Evolutionary conservation across 2,797 vertebrate species (phyloP).

Genomic region (Macrochelys suwanniensis): DNA sequence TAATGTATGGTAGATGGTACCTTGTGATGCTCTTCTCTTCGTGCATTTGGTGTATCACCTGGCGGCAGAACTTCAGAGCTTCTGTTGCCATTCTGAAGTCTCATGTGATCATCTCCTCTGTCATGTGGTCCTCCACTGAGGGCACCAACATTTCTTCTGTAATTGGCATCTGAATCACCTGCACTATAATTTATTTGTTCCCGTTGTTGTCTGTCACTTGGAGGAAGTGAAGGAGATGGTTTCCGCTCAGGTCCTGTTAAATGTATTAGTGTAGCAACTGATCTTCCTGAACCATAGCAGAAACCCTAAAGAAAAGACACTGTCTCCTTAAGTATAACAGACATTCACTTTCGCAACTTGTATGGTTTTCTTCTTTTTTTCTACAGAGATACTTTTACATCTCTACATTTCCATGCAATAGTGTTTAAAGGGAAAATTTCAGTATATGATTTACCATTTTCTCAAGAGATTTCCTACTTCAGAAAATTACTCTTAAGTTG

Average conservation of each 20-base stretch:
- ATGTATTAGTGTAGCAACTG: slow-evolving; percentile 65
- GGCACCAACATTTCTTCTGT: neutral
- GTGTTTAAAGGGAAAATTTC: neutral
- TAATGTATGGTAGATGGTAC: slow-evolving; percentile 56
- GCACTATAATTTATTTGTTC: slow-evolving; percentile 3
- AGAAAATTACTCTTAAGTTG: neutral
- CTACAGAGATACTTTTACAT: neutral
- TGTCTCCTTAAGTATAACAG: too few relatives aligned
- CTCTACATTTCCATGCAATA: neutral
- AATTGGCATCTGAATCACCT: slow-evolving; percentile 18
- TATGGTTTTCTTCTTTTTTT: neutral
- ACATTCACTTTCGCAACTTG: neutral
- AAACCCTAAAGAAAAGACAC: slow-evolving; percentile 70
- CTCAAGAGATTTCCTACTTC: neutral
- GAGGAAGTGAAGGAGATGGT: slow-evolving; percentile 19
- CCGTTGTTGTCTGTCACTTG: neutral
- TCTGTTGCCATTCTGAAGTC: slow-evolving; percentile 33
- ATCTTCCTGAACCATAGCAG: slow-evolving; percentile 82
- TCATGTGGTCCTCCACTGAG: slow-evolving; percentile 14
- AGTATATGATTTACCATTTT: neutral
- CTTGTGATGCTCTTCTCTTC: slow-evolving; percentile 27
- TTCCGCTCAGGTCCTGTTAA: slow-evolving; percentile 58
- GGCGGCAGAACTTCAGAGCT: neutral
- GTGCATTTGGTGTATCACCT: neutral
- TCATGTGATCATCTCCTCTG: slow-evolving; percentile 53